A percentile compares a stretch with the other conserved stretches of the same genome.
Evolutionary conservation across 2,113 vertebrate species (phyloP).

Genomic region (Corydoras sp.): DNA sequence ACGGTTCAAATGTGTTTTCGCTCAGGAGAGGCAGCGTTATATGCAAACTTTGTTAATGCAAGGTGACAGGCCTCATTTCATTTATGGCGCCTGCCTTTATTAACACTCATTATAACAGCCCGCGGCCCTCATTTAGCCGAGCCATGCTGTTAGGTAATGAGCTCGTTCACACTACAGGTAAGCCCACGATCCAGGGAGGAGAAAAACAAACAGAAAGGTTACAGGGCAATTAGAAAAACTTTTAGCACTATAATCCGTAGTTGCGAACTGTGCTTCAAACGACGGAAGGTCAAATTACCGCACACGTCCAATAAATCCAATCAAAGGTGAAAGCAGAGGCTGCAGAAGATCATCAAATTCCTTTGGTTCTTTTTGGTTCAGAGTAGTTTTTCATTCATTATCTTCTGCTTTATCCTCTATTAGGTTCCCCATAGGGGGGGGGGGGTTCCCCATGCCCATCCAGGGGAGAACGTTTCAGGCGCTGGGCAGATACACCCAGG

Average conservation of each 20-base stretch:
- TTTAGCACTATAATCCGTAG: constrained; percentile 29
- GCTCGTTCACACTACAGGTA: constrained; percentile 60
- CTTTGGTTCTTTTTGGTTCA: too few species aligned
- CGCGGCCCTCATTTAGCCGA: constrained; percentile 43
- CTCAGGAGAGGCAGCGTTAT: constrained; percentile 60
- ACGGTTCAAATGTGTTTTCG: constrained; percentile 46
- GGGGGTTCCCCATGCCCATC: too few species aligned
- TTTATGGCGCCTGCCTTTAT: constrained; percentile 54
- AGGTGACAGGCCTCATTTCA: constrained; percentile 60
- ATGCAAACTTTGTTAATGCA: constrained; percentile 39
- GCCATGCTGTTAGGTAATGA: constrained; percentile 53
- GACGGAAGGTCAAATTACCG: too few species aligned
- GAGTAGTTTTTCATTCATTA: too few species aligned
- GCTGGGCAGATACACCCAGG: too few species aligned
- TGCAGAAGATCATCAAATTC: too few species aligned
- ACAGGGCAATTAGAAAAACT: constrained; percentile 39
- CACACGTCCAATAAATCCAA: too few species aligned
- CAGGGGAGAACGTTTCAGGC: too few species aligned
- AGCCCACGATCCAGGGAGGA: constrained; percentile 39
- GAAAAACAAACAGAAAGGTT: constrained; percentile 62
- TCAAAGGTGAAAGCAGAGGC: too few species aligned
- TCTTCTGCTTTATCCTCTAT: too few species aligned
- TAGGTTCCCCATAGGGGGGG: too few species aligned
- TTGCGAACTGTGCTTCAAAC: too few species aligned
- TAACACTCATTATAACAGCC: constrained; percentile 50